Evolutionary conservation across 2,888 invertebrate genomes (phyloP), one percentile per base, ranked within the genome.

Genomic region (Apoda limacodes): DNA sequence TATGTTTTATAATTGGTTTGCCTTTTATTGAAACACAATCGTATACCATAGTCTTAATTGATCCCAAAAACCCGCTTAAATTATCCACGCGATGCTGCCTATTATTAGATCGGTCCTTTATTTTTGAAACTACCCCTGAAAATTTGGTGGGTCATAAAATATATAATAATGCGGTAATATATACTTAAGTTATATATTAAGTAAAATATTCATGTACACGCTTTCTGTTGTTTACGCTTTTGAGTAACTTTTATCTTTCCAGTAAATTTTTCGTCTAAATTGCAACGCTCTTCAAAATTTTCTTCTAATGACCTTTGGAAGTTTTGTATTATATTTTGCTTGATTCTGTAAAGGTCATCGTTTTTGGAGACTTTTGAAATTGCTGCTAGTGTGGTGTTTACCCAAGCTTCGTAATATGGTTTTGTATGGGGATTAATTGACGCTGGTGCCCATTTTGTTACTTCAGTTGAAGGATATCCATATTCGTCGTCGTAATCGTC

Each of bases 361-460:
- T 52, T 45, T 15, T 50, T 48, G 0, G 52, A 38, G n/a, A 45
- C 43, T 35, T 53, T 65, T 0, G 62, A 48, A 0, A 67, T 49
- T 0, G 71, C 70, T 0, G 70, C 55, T 1, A 70, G 27, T 0
- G 65, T 66, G 0, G 68, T 72, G 22, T 65, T 50, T 0, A 78
- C 60, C 76, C 76, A 78, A 0, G 76, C 76, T 23, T 75, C 75
- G 45, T 78, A 76, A 21, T 72, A 75, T 0, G 66, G 67, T 26
- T 60, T 60, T 0, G 69, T 64, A n/a, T 64, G 59, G 1, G 48
- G 42, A 2, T 49, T 57, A 0, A 60, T 32, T 2, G 54, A 54
- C 1, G 49, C 43, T 0, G 72, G 66, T 1, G 55, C 59, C 75
- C 72, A 75, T 42, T 63, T 65, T 0, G 70, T 68, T 0, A 72